Conservation (phyloP, 1,140 invertebrate genomes). For the Drosophila pruinosa region DNA sequence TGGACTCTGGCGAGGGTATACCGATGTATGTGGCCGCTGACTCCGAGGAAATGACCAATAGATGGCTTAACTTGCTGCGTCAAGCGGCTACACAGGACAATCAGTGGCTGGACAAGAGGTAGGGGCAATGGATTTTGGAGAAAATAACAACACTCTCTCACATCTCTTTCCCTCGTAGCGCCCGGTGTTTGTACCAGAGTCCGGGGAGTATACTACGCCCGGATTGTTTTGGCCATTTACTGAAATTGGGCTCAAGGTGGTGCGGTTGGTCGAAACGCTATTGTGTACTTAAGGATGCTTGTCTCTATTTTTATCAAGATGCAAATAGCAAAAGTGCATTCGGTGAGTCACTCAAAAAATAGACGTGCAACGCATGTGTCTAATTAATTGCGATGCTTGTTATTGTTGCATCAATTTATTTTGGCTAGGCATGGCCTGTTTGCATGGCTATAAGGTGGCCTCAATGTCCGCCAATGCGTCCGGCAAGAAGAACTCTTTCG, state of each 20-base stretch:
- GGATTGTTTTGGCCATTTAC: constrained; percentile 95
- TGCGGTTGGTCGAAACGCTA: constrained; percentile 95
- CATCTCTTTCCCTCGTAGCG: constrained; percentile 71
- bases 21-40: constrained; percentile 92
- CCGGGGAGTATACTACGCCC: constrained; percentile 89
- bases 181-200: constrained; percentile 87
- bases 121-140: constrained; percentile 39
- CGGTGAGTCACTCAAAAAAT: constrained; percentile 85
- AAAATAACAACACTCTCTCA: constrained; percentile 26
- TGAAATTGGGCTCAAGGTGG: constrained; percentile 90
- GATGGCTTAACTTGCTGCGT: constrained; percentile 90
- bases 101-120: constrained; percentile 89
- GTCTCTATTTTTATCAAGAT: constrained; percentile 96
- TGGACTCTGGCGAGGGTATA: constrained; percentile 90
- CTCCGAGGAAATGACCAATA: constrained; percentile 88
- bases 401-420: constrained; percentile 28
- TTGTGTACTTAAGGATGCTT: constrained; percentile 97
- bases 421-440: constrained; percentile 90
- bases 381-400: constrained; percentile 52
- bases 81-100: constrained; percentile 87
- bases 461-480: constrained; percentile 87
- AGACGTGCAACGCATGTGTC: constrained; percentile 22
- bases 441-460: constrained; percentile 97
- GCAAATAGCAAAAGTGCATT: constrained; percentile 92
- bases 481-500: constrained; percentile 94